A percentile compares a stretch with the other conserved stretches of the same genome.
phyloP scores from a whole-genome alignment of 1,140 invertebrate species.

The Aphelinus atriplicis region DNA sequence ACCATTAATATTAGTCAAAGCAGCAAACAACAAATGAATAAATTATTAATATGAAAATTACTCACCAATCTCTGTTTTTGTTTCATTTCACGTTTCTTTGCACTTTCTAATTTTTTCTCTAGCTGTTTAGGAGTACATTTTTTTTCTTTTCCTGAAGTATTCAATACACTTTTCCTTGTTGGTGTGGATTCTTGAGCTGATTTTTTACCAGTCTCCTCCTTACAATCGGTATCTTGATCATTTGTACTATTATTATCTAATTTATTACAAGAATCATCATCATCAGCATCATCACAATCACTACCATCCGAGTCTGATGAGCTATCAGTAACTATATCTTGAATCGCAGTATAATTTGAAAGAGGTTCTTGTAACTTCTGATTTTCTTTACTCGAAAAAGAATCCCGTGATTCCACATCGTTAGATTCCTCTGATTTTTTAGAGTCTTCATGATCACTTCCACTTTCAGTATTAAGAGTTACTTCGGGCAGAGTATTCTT shows the following conservation, averaged over 20 bases:
- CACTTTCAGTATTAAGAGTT: conserved; percentile 39
- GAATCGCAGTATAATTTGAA: conserved; percentile 9
- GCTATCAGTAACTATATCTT: conserved; percentile 39
- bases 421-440: conserved; percentile 10
- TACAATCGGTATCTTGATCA: conserved; percentile 33
- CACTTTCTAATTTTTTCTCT: conserved; percentile 62
- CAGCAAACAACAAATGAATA: too few relatives aligned
- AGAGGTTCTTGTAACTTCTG: conserved; percentile 4
- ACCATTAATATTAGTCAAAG: conserved; percentile 20
- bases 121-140: conserved; percentile 59
- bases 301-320: conserved; percentile 31
- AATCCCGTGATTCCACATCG: neutral
- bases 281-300: neutral
- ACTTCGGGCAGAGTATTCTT: conserved; percentile 39
- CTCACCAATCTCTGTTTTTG: conserved; percentile 66
- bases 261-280: conserved; percentile 37
- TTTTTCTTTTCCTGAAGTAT: conserved; percentile 40
- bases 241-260: conserved; percentile 55
- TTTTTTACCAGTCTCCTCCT: conserved; percentile 22
- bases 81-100: conserved; percentile 69
- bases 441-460: neutral
- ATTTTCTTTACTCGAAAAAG: neutral
- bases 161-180: conserved; percentile 33
- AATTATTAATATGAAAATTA: too few relatives aligned
- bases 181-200: conserved; percentile 40